Base-by-base conservation (phyloP, 2,888 invertebrate genomes). In the Macrophya alboannulata region DNA sequence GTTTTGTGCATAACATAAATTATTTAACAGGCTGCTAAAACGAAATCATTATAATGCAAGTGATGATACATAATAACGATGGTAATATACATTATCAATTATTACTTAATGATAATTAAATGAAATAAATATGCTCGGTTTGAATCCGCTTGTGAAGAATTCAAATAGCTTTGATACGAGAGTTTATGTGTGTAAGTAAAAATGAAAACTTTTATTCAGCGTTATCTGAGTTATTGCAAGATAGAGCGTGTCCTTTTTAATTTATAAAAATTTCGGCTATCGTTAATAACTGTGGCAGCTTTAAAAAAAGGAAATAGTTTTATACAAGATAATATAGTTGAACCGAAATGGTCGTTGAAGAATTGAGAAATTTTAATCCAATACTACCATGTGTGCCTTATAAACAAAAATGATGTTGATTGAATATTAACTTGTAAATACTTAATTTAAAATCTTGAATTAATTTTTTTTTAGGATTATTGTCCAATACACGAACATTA, bases 351-450 rank as follows among this genome's bases (percentile, higher is more conserved):
- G 45, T 83, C 65, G 37, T 83, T 71, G n/a, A 45, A n/a, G n/a
- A 45, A 12, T 68, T 17, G 48, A 45, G 68, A 71, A 83, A 65
- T 83, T 21, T 37, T 37, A 83, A 25, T 48, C 31, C 40, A 71
- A 31, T 62, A 83, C 25, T 68, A 83, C 68, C 83, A 48, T 71
- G 31, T 68, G 83, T 83, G 83, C 83, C 83, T 83, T 48, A 83
- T 51, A 45, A 48, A 68, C 17, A 71, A 48, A 45, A 83, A 68
- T 48, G 68, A 81, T 62, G 40, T 40, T 81, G 51, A 68, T 68
- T 65, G 12, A 83, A 83, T 21, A 71, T 51, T 59, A 68, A 83
- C 25, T 48, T 83, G 83, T 83, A 83, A 83, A 83, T 83, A 83
- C 1, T 71, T 83, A 65, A 83, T 83, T 81, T 83, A 68, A 48